Evolutionary conservation across 2,113 vertebrate species (phyloP), one percentile per base, ranked within the genome.

Genomic region (Sebastes schlegelii): DNA sequence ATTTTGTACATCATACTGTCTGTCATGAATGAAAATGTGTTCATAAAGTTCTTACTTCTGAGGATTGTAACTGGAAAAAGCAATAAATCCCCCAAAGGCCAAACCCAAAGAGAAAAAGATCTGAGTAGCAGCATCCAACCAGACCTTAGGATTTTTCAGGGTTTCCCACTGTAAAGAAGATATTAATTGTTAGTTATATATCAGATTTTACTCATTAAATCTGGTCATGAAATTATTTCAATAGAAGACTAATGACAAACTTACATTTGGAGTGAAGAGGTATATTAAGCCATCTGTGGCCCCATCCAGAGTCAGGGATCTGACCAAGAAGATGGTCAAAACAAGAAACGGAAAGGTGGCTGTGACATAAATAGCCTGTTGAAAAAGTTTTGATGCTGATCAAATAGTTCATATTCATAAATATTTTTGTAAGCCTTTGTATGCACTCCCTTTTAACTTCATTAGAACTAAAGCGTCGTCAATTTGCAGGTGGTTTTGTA

Each of bases 101-200:
- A 98, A 88, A 77, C 96, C 97, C 64, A 98, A 91, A 12, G 97
- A 97, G 91, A 96, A 97, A 91, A 97, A 97, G 34, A 97, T 96
- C 94, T 98, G 97, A 1, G 96, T 97, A 48, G 96, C 95, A 10
- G 97, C 97, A 8, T 97, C 97, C 71, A 98, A 91, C 97, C 97
- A 98, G 19, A 97, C 95, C 2, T 89, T 84, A 4, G 96, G 97
- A 34, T 94, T 95, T 88, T 88, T 94, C 72, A 98, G 89, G 21
- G 90, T 89, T 34, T 87, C 88, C 91, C 97, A 86, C 97, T 98
- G 91, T 49, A 91, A 91, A 70, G 21, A 85, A 34, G 2, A 66
- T 12, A 67, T 42, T 13, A 2, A 19, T 13, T 62, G 14, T 65
- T 40, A 40, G 26, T 69, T 60, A 40, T 40, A 49, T 57, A 55